Base-by-base conservation (phyloP, 2,797 vertebrate species). In the Enteromius fasciolatus region DNA sequence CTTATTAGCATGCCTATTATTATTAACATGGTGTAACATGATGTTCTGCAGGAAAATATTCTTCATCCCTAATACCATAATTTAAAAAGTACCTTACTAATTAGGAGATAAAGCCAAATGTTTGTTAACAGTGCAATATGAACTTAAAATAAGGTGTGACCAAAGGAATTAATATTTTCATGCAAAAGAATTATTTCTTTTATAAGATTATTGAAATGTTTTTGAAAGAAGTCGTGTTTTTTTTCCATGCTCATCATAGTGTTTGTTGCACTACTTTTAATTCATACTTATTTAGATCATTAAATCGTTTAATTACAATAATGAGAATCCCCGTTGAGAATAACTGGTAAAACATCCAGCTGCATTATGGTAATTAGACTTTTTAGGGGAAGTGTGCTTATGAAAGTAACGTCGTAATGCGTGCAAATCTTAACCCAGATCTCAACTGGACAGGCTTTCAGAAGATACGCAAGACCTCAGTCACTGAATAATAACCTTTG, bases 301-400 rank as follows among this genome's bases (percentile, higher is more conserved):
- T 73, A 52, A 52, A 36, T 73, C 10, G 8, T 52, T 50, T 33
- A 31, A 52, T 73, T 33, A 4, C 46, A 33, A 6, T 14, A 50
- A 72, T 52, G 28, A 52, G 46, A 52, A 73, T 33, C 46, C 41
- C 28, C 46, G 50, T 33, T 52, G 46, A 33, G 28, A 33, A n/a
- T 73, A 52, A 52, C 18, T 31, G 68, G 44, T 72, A 50, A 72
- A 72, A 50, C 25, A 50, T 72, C 69, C 44, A 74, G 70, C 70
- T 54, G 28, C 12, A 36, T 74, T 23, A 74, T n/a, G 50, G 48
- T 54, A 72, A 50, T 72, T 20, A 50, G 69, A 28, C 69, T 20
- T 50, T 72, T 72, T 46, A 54, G 10, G 5, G 18, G n/a, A 54
- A 74, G 36, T 36, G 17, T 73, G 70, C 31, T 73, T 46, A 28